Conservation (phyloP, 2,888 invertebrate species). For the Amblyjoppa proteus region DNA sequence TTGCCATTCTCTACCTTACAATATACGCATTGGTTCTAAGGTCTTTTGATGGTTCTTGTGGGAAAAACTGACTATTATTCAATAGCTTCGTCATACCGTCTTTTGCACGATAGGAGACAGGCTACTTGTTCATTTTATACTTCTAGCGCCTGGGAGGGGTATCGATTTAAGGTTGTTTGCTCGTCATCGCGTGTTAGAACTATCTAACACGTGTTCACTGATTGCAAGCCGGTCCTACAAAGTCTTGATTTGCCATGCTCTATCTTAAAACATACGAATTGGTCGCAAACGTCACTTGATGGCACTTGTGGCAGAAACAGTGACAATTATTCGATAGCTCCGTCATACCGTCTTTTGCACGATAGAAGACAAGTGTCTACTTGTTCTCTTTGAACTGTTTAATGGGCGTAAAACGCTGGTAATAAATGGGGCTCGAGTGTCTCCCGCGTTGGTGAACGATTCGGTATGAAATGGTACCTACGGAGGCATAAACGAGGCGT, state of each 20-base stretch:
- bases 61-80: too few species aligned
- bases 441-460: conserved; percentile 9
- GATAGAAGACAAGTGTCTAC: background rate
- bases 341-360: background rate
- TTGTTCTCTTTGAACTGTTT: conserved; percentile 24
- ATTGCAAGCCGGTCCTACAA: background rate
- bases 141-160: too few species aligned
- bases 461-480: conserved; percentile 20
- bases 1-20: too few species aligned
- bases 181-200: too few species aligned
- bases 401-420: conserved; percentile 16
- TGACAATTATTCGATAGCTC: background rate
- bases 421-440: conserved; percentile 1
- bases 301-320: background rate
- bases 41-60: too few species aligned
- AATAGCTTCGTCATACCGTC: too few species aligned
- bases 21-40: too few species aligned
- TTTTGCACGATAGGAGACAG: too few species aligned
- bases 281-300: background rate
- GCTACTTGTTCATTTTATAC: too few species aligned
- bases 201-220: too few species aligned
- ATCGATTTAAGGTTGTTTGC: too few species aligned
- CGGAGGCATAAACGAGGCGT: conserved; percentile 39
- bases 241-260: background rate
- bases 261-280: background rate